A percentile compares a stretch with the other conserved stretches of the same genome.
phyloP scores from a whole-genome alignment of 2,888 invertebrate genomes.

The Poecilus cupreus region DNA sequence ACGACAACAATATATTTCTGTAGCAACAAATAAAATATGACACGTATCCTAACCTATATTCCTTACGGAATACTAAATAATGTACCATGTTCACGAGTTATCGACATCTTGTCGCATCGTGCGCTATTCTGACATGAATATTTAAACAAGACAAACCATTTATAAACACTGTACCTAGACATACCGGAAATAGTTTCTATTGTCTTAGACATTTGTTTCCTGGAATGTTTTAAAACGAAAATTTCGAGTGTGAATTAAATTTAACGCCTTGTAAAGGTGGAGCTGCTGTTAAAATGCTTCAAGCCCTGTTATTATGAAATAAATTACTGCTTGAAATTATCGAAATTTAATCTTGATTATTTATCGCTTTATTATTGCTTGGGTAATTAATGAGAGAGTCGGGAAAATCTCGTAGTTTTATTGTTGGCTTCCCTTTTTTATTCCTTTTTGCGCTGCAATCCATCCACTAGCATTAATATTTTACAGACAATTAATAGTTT shows the following conservation, averaged over 20 bases:
- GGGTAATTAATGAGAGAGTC: conserved; percentile 3
- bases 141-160: conserved; percentile 31
- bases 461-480: no score
- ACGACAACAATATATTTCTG: not conserved
- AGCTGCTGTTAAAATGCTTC: not conserved
- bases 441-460: no score
- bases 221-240: conserved; percentile 13
- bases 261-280: conserved; percentile 20
- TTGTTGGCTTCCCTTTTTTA: no score
- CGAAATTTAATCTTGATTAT: conserved; percentile 18
- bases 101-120: conserved; percentile 39
- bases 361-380: not conserved
- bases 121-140: conserved; percentile 44
- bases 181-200: conserved; percentile 51
- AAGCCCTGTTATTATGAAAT: conserved; percentile 17
- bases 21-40: conserved; percentile 7
- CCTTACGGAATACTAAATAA: conserved; percentile 7
- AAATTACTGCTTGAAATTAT: not conserved
- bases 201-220: conserved; percentile 33
- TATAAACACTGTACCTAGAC: conserved; percentile 44
- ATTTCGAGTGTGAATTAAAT: conserved; percentile 43
- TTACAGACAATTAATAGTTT: no score
- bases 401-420: not conserved
- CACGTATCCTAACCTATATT: conserved; percentile 11
- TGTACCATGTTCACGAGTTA: conserved; percentile 11